Evolutionary conservation across 1,140 invertebrate genomes (phyloP).

Genomic region (Cotesia chilonis): DNA sequence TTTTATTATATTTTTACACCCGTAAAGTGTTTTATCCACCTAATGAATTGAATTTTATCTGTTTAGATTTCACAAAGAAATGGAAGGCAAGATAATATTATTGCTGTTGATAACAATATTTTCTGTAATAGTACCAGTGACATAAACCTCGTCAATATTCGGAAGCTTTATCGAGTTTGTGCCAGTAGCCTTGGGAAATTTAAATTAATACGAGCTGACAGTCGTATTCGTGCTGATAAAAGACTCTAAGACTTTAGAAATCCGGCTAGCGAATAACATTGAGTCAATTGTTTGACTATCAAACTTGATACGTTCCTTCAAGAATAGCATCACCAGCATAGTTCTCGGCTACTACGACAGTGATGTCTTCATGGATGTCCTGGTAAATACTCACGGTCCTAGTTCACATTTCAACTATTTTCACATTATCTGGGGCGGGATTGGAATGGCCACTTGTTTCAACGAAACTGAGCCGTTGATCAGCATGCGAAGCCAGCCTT

Average conservation of each 20-base stretch:
- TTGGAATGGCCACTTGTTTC: constrained; percentile 73
- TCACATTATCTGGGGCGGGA: constrained; percentile 80
- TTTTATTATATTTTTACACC: too few relatives aligned
- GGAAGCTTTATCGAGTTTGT: constrained; percentile 73
- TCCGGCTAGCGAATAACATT: constrained; percentile 78
- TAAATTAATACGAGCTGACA: constrained; percentile 94
- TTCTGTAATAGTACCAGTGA: constrained; percentile 59
- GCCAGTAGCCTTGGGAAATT: constrained; percentile 94
- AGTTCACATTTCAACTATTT: constrained; percentile 62
- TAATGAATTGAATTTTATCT: too few relatives aligned
- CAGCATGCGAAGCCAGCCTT: constrained; percentile 79
- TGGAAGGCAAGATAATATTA: constrained; percentile 17
- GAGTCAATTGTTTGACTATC: constrained; percentile 75
- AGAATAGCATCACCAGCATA: constrained; percentile 49
- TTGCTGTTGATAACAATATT: constrained; percentile 28
- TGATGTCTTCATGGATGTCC: constrained; percentile 91
- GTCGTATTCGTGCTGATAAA: constrained; percentile 87
- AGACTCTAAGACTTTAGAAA: constrained; percentile 71
- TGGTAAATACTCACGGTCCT: constrained; percentile 72
- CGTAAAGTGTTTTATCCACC: too few relatives aligned
- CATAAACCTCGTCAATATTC: constrained; percentile 73
- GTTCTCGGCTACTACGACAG: constrained; percentile 89
- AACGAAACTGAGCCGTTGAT: constrained; percentile 63
- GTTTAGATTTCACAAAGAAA: not conserved
- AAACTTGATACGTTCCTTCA: constrained; percentile 71